Base-by-base conservation (phyloP, 2,888 invertebrate genomes). In the Thereva unica region DNA sequence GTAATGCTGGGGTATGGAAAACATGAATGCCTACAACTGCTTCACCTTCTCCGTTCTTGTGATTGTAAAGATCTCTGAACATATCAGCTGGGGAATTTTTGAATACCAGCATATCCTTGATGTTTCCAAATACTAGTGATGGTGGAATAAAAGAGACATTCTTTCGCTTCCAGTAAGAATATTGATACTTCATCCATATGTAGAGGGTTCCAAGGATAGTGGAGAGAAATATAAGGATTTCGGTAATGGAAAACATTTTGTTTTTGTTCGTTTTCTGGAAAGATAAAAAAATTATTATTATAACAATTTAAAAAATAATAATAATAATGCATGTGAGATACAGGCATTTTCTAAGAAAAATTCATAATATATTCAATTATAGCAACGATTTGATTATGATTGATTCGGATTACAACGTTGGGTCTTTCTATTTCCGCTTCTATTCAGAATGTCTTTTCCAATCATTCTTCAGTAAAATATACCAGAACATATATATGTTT, bases 1-100 rank as follows among this genome's bases (percentile, higher is more conserved):
- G 12, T n/a, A 84, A 56, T 1, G 73, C 76, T 0, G 84, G 84
- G 9, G 77, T 78, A 70, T 83, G 78, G 12, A 84, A 74, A 1
- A 80, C 75, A 77, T 79, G 74, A 71, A 83, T 69, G 72, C 84
- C 76, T 70, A 76, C 74, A 50, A 81, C 70, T 52, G 80, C 72
- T 69, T 73, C 70, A 68, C 78, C 61, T 73, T 73, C 12, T 67
- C 73, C 67, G 8, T 64, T 34, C 0, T 73, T 71, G 68, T 78
- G 71, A 5, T 76, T 73, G 67, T 84, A 83, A 0, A 82, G 64
- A 0, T 78, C 75, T 4, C 75, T 76, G 0, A 83, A 64, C 45
- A 78, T 77, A 47, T 80, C 40, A 0, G 78, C 77, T 6, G 79
- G 73, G 7, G 77, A 74, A 37, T 71, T 75, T 44, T 73, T 73